A percentile compares a stretch with the other conserved stretches of the same genome.
Conservation (phyloP, 2,113 vertebrate species). For the Furnarius figulus region DNA sequence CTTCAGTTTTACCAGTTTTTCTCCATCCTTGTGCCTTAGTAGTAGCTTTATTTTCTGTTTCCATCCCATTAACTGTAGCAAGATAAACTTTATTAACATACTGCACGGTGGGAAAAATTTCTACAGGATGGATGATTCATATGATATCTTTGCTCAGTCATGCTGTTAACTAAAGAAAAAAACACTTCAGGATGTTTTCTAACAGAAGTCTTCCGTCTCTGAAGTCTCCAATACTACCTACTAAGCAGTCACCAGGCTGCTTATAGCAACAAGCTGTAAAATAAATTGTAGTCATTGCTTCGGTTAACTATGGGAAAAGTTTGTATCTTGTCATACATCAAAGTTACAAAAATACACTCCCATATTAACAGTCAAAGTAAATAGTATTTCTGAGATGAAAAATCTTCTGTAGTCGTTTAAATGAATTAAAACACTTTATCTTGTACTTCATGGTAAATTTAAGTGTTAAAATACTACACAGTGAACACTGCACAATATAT, state of each 20-base stretch:
- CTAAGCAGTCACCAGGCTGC: not conserved
- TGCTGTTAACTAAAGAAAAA: not conserved
- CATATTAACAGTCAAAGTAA: not conserved
- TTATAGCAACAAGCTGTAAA: not conserved
- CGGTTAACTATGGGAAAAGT: not conserved
- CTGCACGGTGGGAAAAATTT: not conserved
- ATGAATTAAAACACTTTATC: not conserved
- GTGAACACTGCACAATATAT: not conserved
- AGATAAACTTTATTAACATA: not conserved
- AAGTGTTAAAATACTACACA: not conserved
- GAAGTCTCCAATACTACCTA: not conserved
- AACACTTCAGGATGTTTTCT: not conserved
- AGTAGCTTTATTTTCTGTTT: conserved; percentile 28
- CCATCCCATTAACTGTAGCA: not conserved
- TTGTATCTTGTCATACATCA: not conserved
- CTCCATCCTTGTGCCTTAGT: conserved; percentile 59
- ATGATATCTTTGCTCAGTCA: not conserved
- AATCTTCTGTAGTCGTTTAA: not conserved
- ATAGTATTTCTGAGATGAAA: not conserved
- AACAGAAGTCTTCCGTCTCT: conserved; percentile 19
- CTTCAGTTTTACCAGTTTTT: conserved; percentile 23
- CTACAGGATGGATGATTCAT: not conserved
- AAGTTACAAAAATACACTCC: not conserved
- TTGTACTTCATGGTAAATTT: not conserved
- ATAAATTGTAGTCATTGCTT: not conserved